These are phyloP conservation scores for Drosophila stalkeri DNA, from an alignment of 2,888 invertebrate species.

Conservation along the genomic window DNA sequence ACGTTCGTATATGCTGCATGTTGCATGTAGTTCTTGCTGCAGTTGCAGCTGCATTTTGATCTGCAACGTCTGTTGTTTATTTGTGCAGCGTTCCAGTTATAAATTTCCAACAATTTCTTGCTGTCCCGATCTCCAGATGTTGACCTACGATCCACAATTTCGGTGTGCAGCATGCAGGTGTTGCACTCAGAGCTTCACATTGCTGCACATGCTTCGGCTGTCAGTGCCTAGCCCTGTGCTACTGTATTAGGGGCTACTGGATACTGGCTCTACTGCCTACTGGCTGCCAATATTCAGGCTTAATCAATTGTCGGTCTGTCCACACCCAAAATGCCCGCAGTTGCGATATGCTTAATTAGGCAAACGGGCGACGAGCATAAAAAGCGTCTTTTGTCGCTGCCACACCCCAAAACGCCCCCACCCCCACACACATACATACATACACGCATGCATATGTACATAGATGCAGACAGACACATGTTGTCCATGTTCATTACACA, in stretches of 20 bases:
- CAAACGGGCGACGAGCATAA: conserved; percentile 75
- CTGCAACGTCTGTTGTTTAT: conserved; percentile 57
- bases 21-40: conserved; percentile 33
- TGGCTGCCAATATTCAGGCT: background rate
- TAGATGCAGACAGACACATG: conserved; percentile 54
- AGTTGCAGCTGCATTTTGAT: conserved; percentile 59
- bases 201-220: no score
- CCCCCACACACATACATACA: conserved; percentile 11
- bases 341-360: conserved; percentile 78
- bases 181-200: background rate
- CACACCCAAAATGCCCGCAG: conserved; percentile 50
- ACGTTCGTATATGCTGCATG: conserved; percentile 25
- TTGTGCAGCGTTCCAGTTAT: conserved; percentile 58
- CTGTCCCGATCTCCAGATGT: conserved; percentile 46
- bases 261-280: background rate
- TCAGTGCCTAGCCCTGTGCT: no score
- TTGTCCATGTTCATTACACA: conserved; percentile 76
- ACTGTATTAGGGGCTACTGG: no score
- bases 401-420: conserved; percentile 57
- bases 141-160: conserved; percentile 21
- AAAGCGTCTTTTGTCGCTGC: conserved; percentile 79
- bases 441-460: conserved; percentile 8
- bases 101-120: conserved; percentile 23
- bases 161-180: background rate
- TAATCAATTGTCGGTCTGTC: conserved; percentile 7